phyloP scores from a whole-genome alignment of 2,113 vertebrate species.

The Percopsis transmontana region DNA sequence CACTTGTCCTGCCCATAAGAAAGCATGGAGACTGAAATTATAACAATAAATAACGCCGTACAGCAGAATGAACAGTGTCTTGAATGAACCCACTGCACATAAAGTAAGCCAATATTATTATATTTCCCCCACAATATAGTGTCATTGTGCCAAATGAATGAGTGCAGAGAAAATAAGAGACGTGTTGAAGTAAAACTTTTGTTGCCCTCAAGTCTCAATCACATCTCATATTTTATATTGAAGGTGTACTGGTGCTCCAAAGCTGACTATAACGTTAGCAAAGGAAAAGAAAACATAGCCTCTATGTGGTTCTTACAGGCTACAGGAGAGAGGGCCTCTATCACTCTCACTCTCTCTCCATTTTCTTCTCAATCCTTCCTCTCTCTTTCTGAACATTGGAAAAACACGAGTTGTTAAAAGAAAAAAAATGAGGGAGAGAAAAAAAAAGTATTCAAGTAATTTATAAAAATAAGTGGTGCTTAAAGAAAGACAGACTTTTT shows the following conservation, averaged over 20 bases:
- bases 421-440: conserved; percentile 46
- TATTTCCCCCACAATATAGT: neutral
- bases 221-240: conserved; percentile 26
- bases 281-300: conserved; percentile 39
- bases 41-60: conserved; percentile 1
- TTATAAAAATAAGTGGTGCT: conserved; percentile 77
- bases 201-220: conserved; percentile 33
- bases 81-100: neutral
- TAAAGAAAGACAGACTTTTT: conserved; percentile 63
- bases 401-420: conserved; percentile 28
- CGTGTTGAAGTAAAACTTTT: conserved; percentile 23
- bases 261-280: conserved; percentile 32
- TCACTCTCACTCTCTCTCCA: conserved; percentile 2
- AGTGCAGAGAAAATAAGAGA: conserved; percentile 30
- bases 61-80: conserved; percentile 11
- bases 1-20: neutral
- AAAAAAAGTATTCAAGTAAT: conserved; percentile 69
- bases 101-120: neutral
- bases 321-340: conserved; percentile 12
- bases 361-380: conserved; percentile 19
- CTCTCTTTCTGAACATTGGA: conserved; percentile 33
- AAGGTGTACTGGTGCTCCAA: conserved; percentile 47
- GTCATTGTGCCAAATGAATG: conserved; percentile 31
- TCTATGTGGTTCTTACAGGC: conserved; percentile 48
- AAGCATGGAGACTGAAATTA: no score